A percentile compares a stretch with the other conserved stretches of the same genome.
phyloP scores from a whole-genome alignment of 64 coral and sea anemone species.

The Pachyseris speciosa region DNA sequence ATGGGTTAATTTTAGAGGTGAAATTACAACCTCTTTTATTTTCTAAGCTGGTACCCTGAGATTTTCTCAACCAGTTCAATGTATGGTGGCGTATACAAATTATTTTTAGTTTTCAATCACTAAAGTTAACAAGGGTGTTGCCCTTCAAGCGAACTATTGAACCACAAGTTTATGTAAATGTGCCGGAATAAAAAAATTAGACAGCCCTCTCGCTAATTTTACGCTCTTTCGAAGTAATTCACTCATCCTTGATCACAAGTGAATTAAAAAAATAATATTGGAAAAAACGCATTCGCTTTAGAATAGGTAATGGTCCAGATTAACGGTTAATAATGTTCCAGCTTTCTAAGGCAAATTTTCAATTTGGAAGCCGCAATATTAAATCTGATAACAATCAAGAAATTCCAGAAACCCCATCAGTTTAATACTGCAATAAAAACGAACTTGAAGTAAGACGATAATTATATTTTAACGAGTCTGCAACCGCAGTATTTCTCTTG shows the following conservation, averaged over 20 bases:
- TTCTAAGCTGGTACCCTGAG: neutral
- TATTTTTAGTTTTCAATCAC: neutral
- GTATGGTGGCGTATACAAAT: conserved; percentile 41
- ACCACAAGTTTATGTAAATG: conserved; percentile 28
- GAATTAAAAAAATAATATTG: neutral
- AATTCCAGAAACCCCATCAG: neutral
- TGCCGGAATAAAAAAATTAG: neutral
- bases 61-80: neutral
- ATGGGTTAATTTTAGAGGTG: neutral
- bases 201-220: neutral
- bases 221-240: neutral
- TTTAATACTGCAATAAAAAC: neutral
- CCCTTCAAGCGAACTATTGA: neutral
- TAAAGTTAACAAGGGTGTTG: neutral
- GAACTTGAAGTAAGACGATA: neutral
- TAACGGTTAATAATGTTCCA: neutral
- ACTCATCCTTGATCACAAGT: neutral
- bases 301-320: neutral
- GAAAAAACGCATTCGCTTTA: neutral
- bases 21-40: neutral
- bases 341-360: neutral
- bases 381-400: neutral
- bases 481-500: neutral
- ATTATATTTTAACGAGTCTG: conserved; percentile 10
- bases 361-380: neutral